Base-by-base conservation (phyloP, 1,140 invertebrate species). In the Coptotermes formosanus region DNA sequence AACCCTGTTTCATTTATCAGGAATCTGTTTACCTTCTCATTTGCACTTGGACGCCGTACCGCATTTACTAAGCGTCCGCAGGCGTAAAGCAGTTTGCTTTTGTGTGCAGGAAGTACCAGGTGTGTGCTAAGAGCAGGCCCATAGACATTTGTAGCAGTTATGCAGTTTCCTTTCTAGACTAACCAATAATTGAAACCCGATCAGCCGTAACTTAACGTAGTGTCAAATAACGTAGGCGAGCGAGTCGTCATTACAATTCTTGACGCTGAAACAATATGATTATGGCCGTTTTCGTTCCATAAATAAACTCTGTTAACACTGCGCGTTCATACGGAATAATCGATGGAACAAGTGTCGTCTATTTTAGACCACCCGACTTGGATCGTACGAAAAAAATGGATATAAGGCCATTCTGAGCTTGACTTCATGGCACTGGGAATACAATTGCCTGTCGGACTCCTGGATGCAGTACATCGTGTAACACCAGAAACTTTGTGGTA, bases 291-390 rank as follows among this genome's bases (percentile, higher is more conserved):
- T 1, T n/a, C 30, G n/a, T 30, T 75, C 64, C 9, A 75, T 30
- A 75, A 75, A 75, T 75, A 75, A 75, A 75, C n/a, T 75, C 25
- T 75, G 25, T 75, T 75, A 75, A 75, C 64, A 75, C 6, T 75
- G 64, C n/a, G 64, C 64, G 9, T 75, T 75, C 64, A 30, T n/a
- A 75, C 14, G 25, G 64, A 75, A 30, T 75, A 75, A 75, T 75
- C 64, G 64, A 75, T 75, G 64, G n/a, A 75, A 75, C 64, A 75
- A 75, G 64, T n/a, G 64, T 75, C 2, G 64, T 75, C 64, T 75
- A 75, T 75, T 75, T 30, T 75, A 75, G 64, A 75, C 25, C 7
- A 2, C 64, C 25, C 7, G 64, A 75, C 64, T 14, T 30, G 25
- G 59, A 16, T 16, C 64, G 8, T 30, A 3, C 64, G 7, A n/a